These are phyloP conservation scores for Hydropotes inermis DNA, from an alignment of 2,113 vertebrate genomes.

Conservation along the genomic window DNA sequence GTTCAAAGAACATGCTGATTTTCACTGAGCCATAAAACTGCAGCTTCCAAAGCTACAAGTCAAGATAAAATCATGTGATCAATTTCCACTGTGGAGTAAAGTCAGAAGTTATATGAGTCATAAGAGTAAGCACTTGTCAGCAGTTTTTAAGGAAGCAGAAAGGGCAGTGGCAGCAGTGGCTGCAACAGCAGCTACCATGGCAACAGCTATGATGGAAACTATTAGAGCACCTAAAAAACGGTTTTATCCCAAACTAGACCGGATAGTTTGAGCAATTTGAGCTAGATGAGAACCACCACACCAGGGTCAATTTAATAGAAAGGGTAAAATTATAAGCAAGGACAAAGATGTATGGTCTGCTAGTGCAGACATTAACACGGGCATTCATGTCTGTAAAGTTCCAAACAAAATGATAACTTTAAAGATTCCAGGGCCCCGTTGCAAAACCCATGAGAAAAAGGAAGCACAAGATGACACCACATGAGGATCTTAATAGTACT, in stretches of 20 bases:
- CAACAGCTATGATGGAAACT: background rate
- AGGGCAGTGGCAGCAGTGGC: background rate
- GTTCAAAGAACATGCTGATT: background rate
- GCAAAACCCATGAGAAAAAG: background rate
- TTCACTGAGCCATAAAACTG: background rate
- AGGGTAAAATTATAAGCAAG: background rate
- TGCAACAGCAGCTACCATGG: background rate
- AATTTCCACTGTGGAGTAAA: background rate
- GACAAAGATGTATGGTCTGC: background rate
- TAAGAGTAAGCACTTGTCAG: background rate
- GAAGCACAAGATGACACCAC: rapidly evolving
- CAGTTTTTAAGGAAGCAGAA: background rate
- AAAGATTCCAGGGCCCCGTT: background rate
- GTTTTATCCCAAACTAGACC: background rate
- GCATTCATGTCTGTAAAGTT: background rate
- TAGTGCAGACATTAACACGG: background rate
- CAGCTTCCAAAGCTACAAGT: background rate
- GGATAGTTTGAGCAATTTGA: background rate
- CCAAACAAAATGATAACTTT: background rate
- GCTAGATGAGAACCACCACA: background rate
- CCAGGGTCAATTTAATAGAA: background rate
- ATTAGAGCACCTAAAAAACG: background rate
- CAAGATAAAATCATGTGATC: background rate
- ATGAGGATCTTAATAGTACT: background rate
- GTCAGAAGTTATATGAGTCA: background rate